phyloP scores from a whole-genome alignment of 2,113 vertebrate genomes.

The Melierax canorus region DNA sequence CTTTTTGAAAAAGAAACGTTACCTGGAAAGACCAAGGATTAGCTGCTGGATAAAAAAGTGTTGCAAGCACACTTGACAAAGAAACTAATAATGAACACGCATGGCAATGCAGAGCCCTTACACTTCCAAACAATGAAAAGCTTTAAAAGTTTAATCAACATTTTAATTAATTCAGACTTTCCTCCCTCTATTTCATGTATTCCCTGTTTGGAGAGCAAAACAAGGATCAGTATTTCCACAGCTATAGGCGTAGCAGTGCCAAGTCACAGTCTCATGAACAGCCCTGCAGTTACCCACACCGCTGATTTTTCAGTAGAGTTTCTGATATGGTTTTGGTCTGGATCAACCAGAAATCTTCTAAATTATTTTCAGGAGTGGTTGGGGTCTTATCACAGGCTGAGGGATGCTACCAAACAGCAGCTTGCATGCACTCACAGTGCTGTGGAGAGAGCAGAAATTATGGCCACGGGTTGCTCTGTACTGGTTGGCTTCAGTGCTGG shows the following conservation, averaged over 20 bases:
- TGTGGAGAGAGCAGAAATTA: background rate
- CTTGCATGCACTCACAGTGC: background rate
- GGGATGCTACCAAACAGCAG: background rate
- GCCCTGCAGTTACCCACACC: rapidly evolving
- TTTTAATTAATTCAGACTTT: background rate
- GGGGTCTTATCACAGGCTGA: background rate
- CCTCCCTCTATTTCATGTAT: background rate
- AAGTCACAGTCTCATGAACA: background rate
- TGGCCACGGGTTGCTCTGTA: rapidly evolving
- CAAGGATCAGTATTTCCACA: background rate
- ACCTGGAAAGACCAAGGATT: background rate
- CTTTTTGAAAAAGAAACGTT: background rate
- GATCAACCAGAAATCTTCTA: background rate
- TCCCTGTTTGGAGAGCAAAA: background rate
- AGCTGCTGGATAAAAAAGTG: background rate
- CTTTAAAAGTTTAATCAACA: background rate
- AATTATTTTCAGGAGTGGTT: background rate
- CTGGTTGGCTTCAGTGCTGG: background rate
- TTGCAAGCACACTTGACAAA: background rate
- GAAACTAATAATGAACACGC: background rate
- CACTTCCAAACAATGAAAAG: background rate
- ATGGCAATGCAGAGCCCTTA: background rate
- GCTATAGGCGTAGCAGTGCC: rapidly evolving
- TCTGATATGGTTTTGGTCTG: background rate
- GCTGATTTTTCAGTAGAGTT: background rate